Evolutionary conservation across 2,797 vertebrate genomes (phyloP), one percentile per base, ranked within the genome.

Genomic region (Tauraco hartlaubi): DNA sequence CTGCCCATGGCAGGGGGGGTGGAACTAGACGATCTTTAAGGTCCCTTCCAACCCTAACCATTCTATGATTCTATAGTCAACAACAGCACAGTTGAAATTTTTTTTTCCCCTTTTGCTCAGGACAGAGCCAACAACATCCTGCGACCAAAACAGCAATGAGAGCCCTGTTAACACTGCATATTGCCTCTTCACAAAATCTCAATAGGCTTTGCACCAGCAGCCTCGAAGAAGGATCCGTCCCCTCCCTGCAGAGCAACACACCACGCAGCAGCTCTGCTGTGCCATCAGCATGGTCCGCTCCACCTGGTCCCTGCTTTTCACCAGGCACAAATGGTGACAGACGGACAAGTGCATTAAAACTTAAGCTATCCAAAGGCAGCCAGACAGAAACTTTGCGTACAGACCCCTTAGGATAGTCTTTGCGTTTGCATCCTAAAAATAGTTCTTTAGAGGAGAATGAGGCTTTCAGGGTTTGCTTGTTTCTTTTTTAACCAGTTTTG

Each of bases 341-440:
- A 19, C 54, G 48, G 39, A 54, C 75, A 86, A 95, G 41, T 35
- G 69, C 76, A 75, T 81, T 94, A 82, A 59, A 90, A 81, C 68
- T 51, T 5, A 31, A 44, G 58, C 62, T 46, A 75, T 23, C 61
- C 9, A 14, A 83, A 69, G 58, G 79, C 46, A 88, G 35, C 39
- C 73, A 39, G 25, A 92, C 48, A 71, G 76, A 92, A 80, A 92
- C 39, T 72, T 61, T 48, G 37, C 3, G 1, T 43, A 54, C 61
- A 79, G 54, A 67, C 3, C 18, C 44, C 46, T 5, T 31, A 21
- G 20, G 61, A 48, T 21, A 55, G n/a, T 31, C 43, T 62, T 76
- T 80, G 19, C 82, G 80, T 88, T 39, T 64, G 29, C 58, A 84
- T 88, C 69, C 73, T 86, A 92, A 90, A 97, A 94, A 75, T 43